A percentile compares a stretch with the other conserved stretches of the same genome.
These are phyloP conservation scores for Pitta sordida DNA, from an alignment of 2,113 vertebrate genomes.

Conservation along the genomic window DNA sequence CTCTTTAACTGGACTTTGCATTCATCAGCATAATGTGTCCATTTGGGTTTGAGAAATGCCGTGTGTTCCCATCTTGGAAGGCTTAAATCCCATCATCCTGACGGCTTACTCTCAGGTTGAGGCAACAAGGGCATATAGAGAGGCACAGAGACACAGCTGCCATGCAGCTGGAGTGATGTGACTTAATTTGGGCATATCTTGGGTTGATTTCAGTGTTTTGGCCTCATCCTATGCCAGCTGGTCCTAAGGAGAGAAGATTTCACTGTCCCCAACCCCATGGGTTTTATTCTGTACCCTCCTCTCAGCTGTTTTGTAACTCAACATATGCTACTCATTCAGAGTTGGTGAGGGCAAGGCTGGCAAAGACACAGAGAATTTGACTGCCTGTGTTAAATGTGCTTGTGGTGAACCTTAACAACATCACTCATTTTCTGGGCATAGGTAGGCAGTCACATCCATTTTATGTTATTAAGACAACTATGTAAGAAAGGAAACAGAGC, in stretches of 20 bases:
- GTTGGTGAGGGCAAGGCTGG: not conserved
- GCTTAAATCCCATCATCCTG: not conserved
- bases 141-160: not conserved
- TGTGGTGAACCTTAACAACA: not conserved
- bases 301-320: not conserved
- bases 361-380: not conserved
- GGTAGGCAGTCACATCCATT: not conserved
- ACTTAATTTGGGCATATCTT: not conserved
- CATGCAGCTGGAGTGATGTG: not conserved
- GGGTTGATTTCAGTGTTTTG: not conserved
- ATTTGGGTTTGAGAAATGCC: not conserved
- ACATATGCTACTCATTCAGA: rapidly evolving
- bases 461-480: not conserved
- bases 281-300: not conserved
- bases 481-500: not conserved
- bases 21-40: not conserved
- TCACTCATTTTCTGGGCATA: not conserved
- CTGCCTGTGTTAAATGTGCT: not conserved
- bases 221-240: not conserved
- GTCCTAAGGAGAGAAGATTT: not conserved
- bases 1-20: not conserved
- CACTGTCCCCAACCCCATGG: not conserved
- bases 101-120: not conserved
- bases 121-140: not conserved
- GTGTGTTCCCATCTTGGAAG: not conserved